These are phyloP conservation scores for Aporrectodea caliginosa DNA, from an alignment of 1,140 invertebrate genomes.

Conservation along the genomic window DNA sequence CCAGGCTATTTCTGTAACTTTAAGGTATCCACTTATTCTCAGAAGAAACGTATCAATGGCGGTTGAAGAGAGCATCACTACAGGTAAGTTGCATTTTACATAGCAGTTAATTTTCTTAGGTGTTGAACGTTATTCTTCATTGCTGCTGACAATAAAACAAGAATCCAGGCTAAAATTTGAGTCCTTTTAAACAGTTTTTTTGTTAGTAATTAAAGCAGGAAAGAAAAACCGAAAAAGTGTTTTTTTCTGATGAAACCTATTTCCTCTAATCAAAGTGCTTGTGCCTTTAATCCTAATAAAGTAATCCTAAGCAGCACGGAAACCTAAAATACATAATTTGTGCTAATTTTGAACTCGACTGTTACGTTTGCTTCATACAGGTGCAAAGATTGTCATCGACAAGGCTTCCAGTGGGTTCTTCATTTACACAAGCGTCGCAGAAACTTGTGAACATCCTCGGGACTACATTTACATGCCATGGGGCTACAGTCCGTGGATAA, in stretches of 20 bases:
- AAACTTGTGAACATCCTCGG: constrained; percentile 20
- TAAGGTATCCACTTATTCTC: not conserved
- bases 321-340: too few species aligned
- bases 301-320: too few species aligned
- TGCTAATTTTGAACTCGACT: too few species aligned
- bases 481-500: constrained; percentile 18
- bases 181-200: too few species aligned
- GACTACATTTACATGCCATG: constrained; percentile 25
- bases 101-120: not conserved
- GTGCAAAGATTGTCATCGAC: not conserved
- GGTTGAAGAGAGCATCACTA: not conserved
- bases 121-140: too few species aligned
- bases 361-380: too few species aligned
- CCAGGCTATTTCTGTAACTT: not conserved
- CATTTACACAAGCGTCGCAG: constrained; percentile 21
- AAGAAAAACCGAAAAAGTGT: too few species aligned
- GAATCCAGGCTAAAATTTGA: too few species aligned
- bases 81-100: not conserved
- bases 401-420: constrained; percentile 17
- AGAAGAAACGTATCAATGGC: not conserved
- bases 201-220: too few species aligned
- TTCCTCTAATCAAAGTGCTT: too few species aligned
- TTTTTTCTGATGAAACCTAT: too few species aligned
- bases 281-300: too few species aligned
- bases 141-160: not conserved